phyloP scores from a whole-genome alignment of 1,140 invertebrate species.

The Apocrypta bakeri region DNA sequence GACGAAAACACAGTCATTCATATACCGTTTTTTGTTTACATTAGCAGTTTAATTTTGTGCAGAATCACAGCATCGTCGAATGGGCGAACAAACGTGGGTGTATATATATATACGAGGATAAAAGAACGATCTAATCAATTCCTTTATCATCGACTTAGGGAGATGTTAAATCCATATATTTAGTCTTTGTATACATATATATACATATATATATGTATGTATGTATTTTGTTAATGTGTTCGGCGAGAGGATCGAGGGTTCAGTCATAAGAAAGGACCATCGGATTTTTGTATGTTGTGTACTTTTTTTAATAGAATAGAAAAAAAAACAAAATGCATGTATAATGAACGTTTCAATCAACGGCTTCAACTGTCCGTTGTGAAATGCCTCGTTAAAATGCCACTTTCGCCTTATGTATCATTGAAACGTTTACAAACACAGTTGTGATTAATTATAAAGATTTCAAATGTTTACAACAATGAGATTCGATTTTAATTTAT shows the following conservation, averaged over 20 bases:
- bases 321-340: constrained; percentile 23
- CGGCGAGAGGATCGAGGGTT: constrained; percentile 24
- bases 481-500: not conserved
- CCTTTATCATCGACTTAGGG: not conserved
- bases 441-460: not conserved
- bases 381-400: constrained; percentile 26
- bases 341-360: constrained; percentile 24
- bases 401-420: not conserved
- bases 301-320: not conserved
- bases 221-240: constrained; percentile 29
- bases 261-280: constrained; percentile 17
- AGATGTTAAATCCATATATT: constrained; percentile 6
- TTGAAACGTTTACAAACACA: constrained; percentile 14
- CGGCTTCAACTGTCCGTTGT: not conserved
- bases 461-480: not conserved
- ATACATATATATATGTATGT: no score
- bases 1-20: not conserved
- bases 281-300: not conserved
- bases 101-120: constrained; percentile 23
- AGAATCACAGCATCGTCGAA: constrained; percentile 27
- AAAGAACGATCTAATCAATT: constrained; percentile 25
- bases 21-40: constrained; percentile 17
- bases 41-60: constrained; percentile 30
- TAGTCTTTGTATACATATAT: constrained; percentile 10
- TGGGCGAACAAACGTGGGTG: constrained; percentile 23